Evolutionary conservation across 2,888 invertebrate genomes (phyloP).

Genomic region (Strigamia crassipes): DNA sequence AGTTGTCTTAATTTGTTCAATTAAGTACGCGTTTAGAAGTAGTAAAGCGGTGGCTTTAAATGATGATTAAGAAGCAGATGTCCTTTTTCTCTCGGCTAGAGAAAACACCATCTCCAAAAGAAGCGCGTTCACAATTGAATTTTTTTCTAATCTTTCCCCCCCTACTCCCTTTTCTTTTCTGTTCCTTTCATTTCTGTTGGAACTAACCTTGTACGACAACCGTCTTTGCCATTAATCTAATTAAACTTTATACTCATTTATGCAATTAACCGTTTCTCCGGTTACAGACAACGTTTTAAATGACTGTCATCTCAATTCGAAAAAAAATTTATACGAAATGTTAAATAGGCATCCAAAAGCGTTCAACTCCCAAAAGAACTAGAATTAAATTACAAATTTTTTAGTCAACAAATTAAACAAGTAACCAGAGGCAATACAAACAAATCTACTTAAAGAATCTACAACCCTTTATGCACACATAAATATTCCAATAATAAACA

Average conservation of each 20-base stretch:
- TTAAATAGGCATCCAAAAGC: neutral
- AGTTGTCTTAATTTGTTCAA: conserved; percentile 37
- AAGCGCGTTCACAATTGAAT: neutral
- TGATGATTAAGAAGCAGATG: conserved; percentile 32
- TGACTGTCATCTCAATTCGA: neutral
- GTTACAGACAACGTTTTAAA: neutral
- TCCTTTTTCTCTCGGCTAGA: conserved; percentile 23
- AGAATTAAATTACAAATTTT: conserved; percentile 9
- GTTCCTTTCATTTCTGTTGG: neutral
- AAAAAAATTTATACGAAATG: neutral
- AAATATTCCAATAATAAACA: neutral
- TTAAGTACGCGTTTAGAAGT: conserved; percentile 17
- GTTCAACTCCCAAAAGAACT: neutral
- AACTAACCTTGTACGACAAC: conserved; percentile 8
- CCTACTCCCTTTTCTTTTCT: neutral
- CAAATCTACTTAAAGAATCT: neutral
- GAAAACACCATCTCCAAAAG: conserved; percentile 24
- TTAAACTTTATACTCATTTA: conserved; percentile 5
- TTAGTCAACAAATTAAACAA: conserved; percentile 7
- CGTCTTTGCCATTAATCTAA: conserved; percentile 29
- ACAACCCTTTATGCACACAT: neutral
- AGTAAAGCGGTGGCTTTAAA: conserved; percentile 24
- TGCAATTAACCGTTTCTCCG: conserved; percentile 18
- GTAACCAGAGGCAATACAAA: neutral
- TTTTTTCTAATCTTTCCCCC: neutral